Evolutionary conservation across 2,113 vertebrate species (phyloP).

Genomic region (Corapipo altera): DNA sequence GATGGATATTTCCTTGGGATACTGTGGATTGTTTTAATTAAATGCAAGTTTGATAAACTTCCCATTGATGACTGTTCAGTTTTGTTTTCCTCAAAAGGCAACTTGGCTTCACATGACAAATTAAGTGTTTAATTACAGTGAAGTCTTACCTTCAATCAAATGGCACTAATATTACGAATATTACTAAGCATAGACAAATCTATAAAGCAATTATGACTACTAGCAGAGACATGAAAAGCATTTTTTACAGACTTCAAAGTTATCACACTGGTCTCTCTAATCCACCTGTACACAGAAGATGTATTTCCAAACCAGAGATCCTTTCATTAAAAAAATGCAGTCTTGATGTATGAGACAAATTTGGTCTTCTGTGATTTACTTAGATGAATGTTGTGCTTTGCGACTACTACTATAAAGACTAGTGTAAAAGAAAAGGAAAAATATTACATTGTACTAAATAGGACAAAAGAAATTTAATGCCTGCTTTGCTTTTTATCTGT

Average conservation of each 20-base stretch:
- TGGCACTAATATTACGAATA: not conserved
- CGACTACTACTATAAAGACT: not conserved
- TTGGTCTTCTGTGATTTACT: not conserved
- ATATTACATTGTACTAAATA: not conserved
- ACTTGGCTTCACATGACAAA: not conserved
- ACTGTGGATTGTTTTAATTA: not conserved
- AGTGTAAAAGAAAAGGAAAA: not conserved
- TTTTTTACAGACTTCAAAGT: not conserved
- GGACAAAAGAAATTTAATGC: not conserved
- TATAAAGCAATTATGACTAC: not conserved
- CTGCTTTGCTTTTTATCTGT: not conserved
- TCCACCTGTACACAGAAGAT: not conserved
- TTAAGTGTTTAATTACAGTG: not conserved
- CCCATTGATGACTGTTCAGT: not conserved
- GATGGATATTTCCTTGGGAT: not conserved
- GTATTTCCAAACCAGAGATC: not conserved
- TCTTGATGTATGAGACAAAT: not conserved
- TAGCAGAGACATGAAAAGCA: not conserved
- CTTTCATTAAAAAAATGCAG: not conserved
- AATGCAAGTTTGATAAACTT: not conserved
- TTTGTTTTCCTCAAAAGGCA: not conserved
- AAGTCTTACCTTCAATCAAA: not conserved
- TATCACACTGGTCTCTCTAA: not conserved
- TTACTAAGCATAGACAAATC: not conserved
- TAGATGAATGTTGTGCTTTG: not conserved